Evolutionary conservation across 1,140 invertebrate genomes (phyloP).

Genomic region (Drosophila malerkotliana): DNA sequence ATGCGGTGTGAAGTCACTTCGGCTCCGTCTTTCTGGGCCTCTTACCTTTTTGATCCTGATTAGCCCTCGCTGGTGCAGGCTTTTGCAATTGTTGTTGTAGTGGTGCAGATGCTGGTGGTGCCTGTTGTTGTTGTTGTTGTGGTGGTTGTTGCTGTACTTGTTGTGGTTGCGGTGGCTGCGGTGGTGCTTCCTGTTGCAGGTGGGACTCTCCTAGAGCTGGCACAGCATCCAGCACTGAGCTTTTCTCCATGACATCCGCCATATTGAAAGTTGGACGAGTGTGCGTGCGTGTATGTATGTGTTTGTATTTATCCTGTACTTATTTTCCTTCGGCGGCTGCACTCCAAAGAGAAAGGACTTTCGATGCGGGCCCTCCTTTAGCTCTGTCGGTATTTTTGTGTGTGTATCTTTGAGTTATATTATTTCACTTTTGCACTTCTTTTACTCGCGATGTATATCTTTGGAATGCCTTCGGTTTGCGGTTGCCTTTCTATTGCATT

Average conservation of each 20-base stretch:
- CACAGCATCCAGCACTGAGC: conserved; percentile 76
- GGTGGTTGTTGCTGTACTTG: conserved; percentile 24
- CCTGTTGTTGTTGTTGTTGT: conserved; percentile 27
- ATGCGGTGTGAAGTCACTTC: conserved; percentile 51
- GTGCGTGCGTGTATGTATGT: conserved; percentile 37
- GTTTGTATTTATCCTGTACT: conserved; percentile 20
- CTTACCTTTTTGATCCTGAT: conserved; percentile 74
- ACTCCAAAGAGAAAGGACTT: conserved; percentile 63
- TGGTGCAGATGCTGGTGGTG: conserved; percentile 22
- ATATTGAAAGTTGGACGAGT: conserved; percentile 73
- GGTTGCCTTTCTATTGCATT: conserved; percentile 14
- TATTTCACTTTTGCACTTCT: conserved; percentile 44
- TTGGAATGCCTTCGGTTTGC: conserved; percentile 31
- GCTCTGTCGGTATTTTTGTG: conserved; percentile 42
- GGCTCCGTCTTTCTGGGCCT: background rate
- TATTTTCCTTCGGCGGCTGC: conserved; percentile 30
- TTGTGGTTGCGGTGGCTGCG: conserved; percentile 26
- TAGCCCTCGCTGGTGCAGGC: conserved; percentile 47
- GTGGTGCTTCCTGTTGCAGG: conserved; percentile 55
- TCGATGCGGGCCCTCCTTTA: conserved; percentile 23
- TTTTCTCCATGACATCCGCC: conserved; percentile 83
- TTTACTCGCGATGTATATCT: conserved; percentile 7
- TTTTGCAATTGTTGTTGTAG: conserved; percentile 29
- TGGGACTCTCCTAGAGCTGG: conserved; percentile 52
- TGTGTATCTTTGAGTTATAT: conserved; percentile 39